Evolutionary conservation across 2,888 invertebrate genomes (phyloP).

Genomic region (Clivina fossor): DNA sequence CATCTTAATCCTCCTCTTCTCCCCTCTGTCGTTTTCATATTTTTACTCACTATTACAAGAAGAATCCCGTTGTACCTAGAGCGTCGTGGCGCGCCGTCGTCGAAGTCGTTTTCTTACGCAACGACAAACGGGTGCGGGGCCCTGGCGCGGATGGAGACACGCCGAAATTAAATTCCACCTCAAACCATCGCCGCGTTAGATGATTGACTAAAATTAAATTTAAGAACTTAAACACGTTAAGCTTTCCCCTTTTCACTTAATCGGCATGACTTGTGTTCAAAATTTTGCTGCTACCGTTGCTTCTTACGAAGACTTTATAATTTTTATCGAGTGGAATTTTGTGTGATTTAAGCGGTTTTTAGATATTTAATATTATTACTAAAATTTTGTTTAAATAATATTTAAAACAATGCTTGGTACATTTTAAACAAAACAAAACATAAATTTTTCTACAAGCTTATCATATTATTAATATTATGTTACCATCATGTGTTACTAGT

Average conservation of each 20-base stretch:
- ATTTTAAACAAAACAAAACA: no score
- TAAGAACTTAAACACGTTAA: constrained; percentile 54
- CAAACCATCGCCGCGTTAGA: constrained; percentile 52
- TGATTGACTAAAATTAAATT: constrained; percentile 56
- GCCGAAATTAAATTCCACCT: constrained; percentile 53
- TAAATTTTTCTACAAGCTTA: no score
- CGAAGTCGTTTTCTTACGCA: constrained; percentile 20
- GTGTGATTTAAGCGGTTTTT: no score
- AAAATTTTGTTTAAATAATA: no score
- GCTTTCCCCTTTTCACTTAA: constrained; percentile 52
- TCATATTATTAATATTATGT: no score
- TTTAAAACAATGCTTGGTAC: no score
- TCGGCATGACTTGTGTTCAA: constrained; percentile 50
- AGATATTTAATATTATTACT: no score
- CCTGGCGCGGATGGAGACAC: constrained; percentile 47
- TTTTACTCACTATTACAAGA: not conserved
- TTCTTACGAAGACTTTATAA: constrained; percentile 20
- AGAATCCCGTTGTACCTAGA: no score
- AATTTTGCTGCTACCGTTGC: constrained; percentile 44
- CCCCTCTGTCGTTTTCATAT: not conserved
- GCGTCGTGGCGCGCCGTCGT: no score
- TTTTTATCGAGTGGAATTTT: no score
- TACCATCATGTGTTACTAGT: no score
- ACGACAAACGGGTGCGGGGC: constrained; percentile 10
- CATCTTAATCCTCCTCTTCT: not conserved